Percentiles rank a stretch among this genome's conserved stretches.
Evolutionary conservation across 35 echinoderm and acorn worm genomes (phyloP).

Genomic region (Anneissia japonica): DNA sequence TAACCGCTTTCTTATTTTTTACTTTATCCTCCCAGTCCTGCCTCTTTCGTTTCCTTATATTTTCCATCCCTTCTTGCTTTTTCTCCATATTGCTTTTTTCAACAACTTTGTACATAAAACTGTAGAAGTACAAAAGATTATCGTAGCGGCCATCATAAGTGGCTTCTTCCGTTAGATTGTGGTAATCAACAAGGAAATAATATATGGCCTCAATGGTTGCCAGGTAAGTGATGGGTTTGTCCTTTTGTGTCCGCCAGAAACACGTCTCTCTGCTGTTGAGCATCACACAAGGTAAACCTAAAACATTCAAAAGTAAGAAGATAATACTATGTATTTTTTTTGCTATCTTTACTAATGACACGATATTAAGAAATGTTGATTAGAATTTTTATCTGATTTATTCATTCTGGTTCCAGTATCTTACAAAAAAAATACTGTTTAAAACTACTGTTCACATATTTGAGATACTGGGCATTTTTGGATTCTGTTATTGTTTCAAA

Average conservation of each 20-base stretch:
- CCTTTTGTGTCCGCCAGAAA: conserved; percentile 76
- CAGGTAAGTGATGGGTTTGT: conserved; percentile 70
- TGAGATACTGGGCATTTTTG: no score
- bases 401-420: no score
- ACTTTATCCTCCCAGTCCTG: neutral
- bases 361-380: no score
- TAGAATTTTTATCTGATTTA: no score
- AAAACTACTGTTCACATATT: no score
- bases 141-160: conserved; percentile 56
- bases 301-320: neutral
- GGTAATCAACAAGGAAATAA: conserved; percentile 74
- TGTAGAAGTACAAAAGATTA: conserved; percentile 86
- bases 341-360: no score
- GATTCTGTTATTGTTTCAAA: no score
- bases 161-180: conserved; percentile 23
- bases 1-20: neutral
- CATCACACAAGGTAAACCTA: conserved; percentile 74
- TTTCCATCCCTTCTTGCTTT: neutral
- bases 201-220: conserved; percentile 97
- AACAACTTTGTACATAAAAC: conserved; percentile 72
- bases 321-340: no score
- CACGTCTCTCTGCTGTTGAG: conserved; percentile 45
- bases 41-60: conserved; percentile 4
- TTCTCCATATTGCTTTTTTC: conserved; percentile 13
- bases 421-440: no score